Evolutionary conservation across 2,797 vertebrate species (phyloP).

Genomic region (Oreochromis mossambicus): DNA sequence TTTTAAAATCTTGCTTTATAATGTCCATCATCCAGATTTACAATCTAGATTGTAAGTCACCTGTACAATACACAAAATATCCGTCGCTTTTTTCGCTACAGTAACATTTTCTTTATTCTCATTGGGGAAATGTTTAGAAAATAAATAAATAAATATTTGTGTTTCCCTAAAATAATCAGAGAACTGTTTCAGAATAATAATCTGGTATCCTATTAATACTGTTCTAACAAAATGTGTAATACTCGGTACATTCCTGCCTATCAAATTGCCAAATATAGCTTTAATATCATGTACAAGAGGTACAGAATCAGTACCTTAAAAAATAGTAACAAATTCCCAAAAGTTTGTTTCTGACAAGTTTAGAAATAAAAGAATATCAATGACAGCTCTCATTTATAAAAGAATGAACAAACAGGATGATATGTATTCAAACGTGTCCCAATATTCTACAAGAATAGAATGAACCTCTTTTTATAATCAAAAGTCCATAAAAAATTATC

Average conservation of each 20-base stretch:
- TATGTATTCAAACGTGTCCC: background rate
- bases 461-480: slow-evolving; percentile 25
- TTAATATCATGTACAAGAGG: background rate
- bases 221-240: background rate
- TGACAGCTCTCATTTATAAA: slow-evolving; percentile 6
- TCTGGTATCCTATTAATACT: background rate
- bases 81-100: slow-evolving; percentile 22
- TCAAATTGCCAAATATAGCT: slow-evolving; percentile 6
- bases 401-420: background rate
- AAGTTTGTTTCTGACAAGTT: background rate
- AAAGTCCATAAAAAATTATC: slow-evolving; percentile 21
- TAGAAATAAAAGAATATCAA: background rate
- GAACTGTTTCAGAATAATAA: background rate
- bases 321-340: background rate
- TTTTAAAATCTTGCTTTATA: background rate
- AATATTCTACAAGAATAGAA: slow-evolving; percentile 56
- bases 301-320: background rate
- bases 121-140: slow-evolving; percentile 43
- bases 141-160: slow-evolving; percentile 81
- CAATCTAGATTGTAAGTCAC: slow-evolving; percentile 2
- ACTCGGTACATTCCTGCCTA: background rate
- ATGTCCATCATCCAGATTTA: slow-evolving; percentile 11
- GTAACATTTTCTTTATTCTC: slow-evolving; percentile 22
- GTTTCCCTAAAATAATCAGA: slow-evolving; percentile 19
- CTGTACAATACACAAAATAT: slow-evolving; percentile 17